These are phyloP conservation scores for Drosophila leonis DNA, from an alignment of 2,888 invertebrate species.

Conservation along the genomic window DNA sequence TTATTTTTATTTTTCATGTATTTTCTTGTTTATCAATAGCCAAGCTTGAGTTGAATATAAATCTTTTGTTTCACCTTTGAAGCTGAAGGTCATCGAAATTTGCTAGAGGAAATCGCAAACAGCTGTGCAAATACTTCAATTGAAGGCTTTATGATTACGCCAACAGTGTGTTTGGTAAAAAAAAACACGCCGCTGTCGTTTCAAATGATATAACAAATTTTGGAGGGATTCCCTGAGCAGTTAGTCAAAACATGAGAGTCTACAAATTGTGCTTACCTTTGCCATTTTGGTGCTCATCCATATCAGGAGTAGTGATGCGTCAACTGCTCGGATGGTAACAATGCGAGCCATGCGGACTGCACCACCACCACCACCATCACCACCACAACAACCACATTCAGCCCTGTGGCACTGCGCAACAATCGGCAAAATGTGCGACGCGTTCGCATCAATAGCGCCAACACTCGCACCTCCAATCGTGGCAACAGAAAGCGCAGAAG, in stretches of 20 bases:
- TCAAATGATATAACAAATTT: neutral
- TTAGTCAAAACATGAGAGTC: neutral
- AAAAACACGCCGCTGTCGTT: neutral
- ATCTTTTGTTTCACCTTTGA: neutral
- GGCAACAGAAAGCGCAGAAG: neutral
- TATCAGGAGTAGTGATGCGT: neutral
- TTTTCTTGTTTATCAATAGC: neutral
- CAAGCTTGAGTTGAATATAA: neutral
- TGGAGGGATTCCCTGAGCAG: neutral
- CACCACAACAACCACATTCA: neutral
- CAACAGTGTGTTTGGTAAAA: neutral
- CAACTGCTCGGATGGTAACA: neutral
- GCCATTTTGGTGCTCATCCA: neutral
- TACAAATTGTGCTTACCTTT: neutral
- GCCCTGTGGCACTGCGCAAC: neutral
- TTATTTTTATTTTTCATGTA: neutral
- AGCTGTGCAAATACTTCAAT: neutral
- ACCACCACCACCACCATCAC: constrained; percentile 3
- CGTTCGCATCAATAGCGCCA: neutral
- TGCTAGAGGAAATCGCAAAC: neutral
- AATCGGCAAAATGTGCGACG: constrained; percentile 2
- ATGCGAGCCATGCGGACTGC: neutral
- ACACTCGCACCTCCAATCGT: neutral
- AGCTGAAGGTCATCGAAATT: neutral
- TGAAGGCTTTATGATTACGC: neutral